Conservation (phyloP, 2,888 invertebrate genomes). For the Fissipunctia ypsillon region DNA sequence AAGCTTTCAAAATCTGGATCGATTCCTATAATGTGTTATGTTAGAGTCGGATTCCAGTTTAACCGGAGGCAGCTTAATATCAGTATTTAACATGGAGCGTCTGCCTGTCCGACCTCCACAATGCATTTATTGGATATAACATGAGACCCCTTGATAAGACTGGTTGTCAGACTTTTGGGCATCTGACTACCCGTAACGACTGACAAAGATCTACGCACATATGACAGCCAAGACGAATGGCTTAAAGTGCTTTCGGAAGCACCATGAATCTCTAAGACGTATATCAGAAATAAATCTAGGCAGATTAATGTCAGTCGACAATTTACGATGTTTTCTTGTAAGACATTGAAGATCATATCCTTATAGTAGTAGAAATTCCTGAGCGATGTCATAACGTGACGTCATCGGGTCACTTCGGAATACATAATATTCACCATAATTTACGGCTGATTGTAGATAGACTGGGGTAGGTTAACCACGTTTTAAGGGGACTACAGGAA, state of each 20-base stretch:
- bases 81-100: not conserved
- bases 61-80: not conserved
- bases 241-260: not conserved
- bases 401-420: not conserved
- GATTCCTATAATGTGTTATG: no score
- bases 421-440: not conserved
- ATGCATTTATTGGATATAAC: not conserved
- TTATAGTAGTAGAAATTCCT: constrained; percentile 39
- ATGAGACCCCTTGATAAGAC: not conserved
- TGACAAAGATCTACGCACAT: not conserved
- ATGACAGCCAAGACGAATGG: not conserved
- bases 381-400: constrained; percentile 5
- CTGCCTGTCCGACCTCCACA: not conserved
- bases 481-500: no score
- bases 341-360: constrained; percentile 36
- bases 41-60: not conserved
- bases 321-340: constrained; percentile 46
- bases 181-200: not conserved
- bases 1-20: no score
- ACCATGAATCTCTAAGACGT: not conserved
- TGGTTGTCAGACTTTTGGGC: not conserved
- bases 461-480: not conserved
- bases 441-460: not conserved
- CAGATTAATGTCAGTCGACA: constrained; percentile 18
- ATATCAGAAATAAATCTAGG: not conserved